Percentiles rank a stretch among this genome's conserved stretches.
Evolutionary conservation across 2,888 invertebrate genomes (phyloP).

Genomic region (Alsophila aescularia): DNA sequence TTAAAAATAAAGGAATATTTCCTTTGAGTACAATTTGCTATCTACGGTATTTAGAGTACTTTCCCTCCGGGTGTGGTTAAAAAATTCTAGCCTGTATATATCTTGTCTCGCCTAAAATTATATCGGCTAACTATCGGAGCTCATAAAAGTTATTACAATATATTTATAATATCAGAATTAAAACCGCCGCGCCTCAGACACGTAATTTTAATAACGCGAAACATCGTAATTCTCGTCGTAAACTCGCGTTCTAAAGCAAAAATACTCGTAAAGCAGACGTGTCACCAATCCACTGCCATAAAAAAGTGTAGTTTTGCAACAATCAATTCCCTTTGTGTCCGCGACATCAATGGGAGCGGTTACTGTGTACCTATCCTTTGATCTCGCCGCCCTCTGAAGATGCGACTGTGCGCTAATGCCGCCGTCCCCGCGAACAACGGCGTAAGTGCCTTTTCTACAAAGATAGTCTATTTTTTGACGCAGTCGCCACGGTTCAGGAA

Average conservation of each 20-base stretch:
- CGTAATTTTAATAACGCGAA: constrained; percentile 31
- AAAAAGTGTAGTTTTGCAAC: constrained; percentile 79
- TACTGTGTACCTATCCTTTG: constrained; percentile 83
- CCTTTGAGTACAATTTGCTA: no score
- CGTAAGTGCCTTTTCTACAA: constrained; percentile 56
- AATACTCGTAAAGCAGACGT: constrained; percentile 60
- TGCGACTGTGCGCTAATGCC: constrained; percentile 82
- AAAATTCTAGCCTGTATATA: constrained; percentile 2
- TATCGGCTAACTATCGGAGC: constrained; percentile 10
- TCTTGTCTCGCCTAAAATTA: constrained; percentile 4
- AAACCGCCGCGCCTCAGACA: constrained; percentile 19
- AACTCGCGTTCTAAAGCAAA: constrained; percentile 44
- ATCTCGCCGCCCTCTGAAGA: constrained; percentile 83
- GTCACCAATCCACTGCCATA: constrained; percentile 67
- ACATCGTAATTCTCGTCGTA: constrained; percentile 39
- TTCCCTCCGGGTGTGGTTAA: no score
- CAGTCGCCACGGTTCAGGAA: constrained; percentile 14
- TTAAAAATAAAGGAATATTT: no score
- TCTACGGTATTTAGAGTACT: no score
- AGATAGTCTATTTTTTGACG: constrained; percentile 28
- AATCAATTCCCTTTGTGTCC: constrained; percentile 84
- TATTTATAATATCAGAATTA: constrained; percentile 22
- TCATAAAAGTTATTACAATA: constrained; percentile 33
- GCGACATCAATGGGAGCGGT: constrained; percentile 83
- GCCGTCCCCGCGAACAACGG: constrained; percentile 61